Base-by-base conservation (phyloP, 2,113 vertebrate genomes). In the Etia nguti region DNA sequence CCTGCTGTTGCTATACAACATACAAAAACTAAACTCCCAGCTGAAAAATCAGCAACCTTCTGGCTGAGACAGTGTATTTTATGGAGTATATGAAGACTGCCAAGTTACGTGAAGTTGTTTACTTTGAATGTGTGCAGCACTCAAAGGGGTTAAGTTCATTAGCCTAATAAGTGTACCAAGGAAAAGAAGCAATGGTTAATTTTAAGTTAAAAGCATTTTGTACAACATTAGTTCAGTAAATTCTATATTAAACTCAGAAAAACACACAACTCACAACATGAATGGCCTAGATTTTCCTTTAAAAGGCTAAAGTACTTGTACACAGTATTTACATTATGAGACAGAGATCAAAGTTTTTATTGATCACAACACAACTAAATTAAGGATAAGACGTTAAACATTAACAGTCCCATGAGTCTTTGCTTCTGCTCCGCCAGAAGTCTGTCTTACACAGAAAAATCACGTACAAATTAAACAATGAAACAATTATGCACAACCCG, bases 231-330 rank as follows among this genome's bases (percentile, higher is more conserved):
- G 15, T 22, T 62, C 0, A 36, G 31, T 18, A n/a, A 48, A 75
- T 75, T 75, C 10, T 29, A 48, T 48, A 29, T 1, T 16, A 48
- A 29, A 48, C 15, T 48, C 15, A 11, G 6, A 68, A 29, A 73
- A 73, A 73, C 22, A 26, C n/a, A n/a, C n/a, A n/a, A n/a, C n/a
- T 73, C 8, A 73, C 41, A 26, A 26, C 1, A 68, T 0, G 0
- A 41, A 43, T 70, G 4, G 65, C 38, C 65, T 46, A 16, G 9
- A 43, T 26, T 43, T 70, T 43, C 38, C 0, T 70, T 70, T 46
- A 29, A 16, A 31, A 48, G 1, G 15, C 13, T 29, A 18, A 29
- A 46, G 68, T 48, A 75, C 15, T 1, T 75, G 0, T 75, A 48
- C 24, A 0, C 9, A 20, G 6, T 48, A 75, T 48, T 75, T 29